Evolutionary conservation across 2,797 vertebrate species (phyloP).

Genomic region (Gymnodraco acuticeps): DNA sequence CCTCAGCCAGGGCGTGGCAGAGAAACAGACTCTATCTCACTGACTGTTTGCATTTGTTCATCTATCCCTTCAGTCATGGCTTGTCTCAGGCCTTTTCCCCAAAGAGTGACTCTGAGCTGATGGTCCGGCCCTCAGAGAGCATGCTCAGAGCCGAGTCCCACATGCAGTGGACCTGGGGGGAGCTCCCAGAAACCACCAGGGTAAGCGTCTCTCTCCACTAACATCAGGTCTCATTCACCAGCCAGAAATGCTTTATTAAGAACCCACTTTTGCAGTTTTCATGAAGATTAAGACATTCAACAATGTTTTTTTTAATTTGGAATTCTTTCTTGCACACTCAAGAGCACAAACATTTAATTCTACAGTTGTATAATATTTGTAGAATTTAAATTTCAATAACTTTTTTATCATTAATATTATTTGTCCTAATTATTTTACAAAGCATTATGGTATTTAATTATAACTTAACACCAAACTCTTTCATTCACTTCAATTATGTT

Average conservation of each 20-base stretch:
- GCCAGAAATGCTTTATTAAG: too few relatives aligned
- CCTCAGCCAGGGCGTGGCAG: not conserved
- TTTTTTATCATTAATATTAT: not conserved
- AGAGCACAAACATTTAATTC: not conserved
- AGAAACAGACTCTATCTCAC: not conserved
- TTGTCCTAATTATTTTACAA: not conserved
- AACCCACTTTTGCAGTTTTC: too few relatives aligned
- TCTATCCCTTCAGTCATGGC: slow-evolving; percentile 73
- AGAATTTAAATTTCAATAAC: not conserved
- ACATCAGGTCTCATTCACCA: too few relatives aligned
- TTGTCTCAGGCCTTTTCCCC: slow-evolving; percentile 90
- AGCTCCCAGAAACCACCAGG: slow-evolving; percentile 96
- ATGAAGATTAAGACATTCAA: not conserved
- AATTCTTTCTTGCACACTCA: not conserved
- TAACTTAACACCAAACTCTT: not conserved
- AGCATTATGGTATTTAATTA: not conserved
- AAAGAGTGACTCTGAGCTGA: slow-evolving; percentile 96
- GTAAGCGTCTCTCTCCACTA: slow-evolving; percentile 74
- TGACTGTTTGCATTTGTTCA: slow-evolving; percentile 28
- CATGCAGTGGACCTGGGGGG: slow-evolving; percentile 99
- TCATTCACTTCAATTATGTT: not conserved
- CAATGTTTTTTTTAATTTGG: not conserved
- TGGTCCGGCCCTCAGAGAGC: slow-evolving; percentile 91
- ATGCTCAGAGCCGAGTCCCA: slow-evolving; percentile 94
- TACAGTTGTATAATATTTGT: not conserved